phyloP scores from a whole-genome alignment of 1,140 invertebrate genomes.

The Drosophila nasuta region DNA sequence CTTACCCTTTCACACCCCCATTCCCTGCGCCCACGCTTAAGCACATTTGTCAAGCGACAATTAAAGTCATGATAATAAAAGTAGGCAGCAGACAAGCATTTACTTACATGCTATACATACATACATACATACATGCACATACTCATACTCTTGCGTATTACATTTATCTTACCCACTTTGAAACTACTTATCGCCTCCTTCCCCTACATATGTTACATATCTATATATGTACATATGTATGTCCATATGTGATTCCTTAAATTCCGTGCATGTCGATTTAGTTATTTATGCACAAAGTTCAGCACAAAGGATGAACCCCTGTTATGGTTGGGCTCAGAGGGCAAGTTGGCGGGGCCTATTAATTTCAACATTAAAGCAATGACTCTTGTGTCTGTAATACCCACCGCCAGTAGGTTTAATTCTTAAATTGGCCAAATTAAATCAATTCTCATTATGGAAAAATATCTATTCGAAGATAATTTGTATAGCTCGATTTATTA shows the following conservation, averaged over 20 bases:
- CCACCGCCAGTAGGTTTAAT: conserved; percentile 12
- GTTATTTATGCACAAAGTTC: conserved; percentile 67
- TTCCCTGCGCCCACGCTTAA: neutral
- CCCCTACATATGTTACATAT: neutral
- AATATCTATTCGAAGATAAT: too few relatives aligned
- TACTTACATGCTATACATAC: conserved; percentile 7
- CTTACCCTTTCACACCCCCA: neutral
- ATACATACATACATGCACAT: conserved; percentile 7
- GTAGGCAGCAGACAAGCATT: conserved; percentile 62
- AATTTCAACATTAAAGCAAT: conserved; percentile 67
- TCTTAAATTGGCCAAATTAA: conserved; percentile 37
- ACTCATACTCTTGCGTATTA: neutral
- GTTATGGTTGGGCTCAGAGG: neutral
- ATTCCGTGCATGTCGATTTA: conserved; percentile 38
- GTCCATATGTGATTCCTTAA: conserved; percentile 18
- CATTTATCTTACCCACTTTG: neutral
- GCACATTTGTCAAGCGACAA: conserved; percentile 65
- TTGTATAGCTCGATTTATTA: too few relatives aligned
- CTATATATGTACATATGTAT: neutral
- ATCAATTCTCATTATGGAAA: conserved; percentile 10
- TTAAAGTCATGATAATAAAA: conserved; percentile 73
- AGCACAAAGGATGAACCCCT: conserved; percentile 50
- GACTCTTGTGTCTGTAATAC: conserved; percentile 30
- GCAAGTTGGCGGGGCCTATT: conserved; percentile 17
- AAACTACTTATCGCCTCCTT: neutral